Evolutionary conservation across 2,888 invertebrate genomes (phyloP).

Genomic region (Lobophora halterata): DNA sequence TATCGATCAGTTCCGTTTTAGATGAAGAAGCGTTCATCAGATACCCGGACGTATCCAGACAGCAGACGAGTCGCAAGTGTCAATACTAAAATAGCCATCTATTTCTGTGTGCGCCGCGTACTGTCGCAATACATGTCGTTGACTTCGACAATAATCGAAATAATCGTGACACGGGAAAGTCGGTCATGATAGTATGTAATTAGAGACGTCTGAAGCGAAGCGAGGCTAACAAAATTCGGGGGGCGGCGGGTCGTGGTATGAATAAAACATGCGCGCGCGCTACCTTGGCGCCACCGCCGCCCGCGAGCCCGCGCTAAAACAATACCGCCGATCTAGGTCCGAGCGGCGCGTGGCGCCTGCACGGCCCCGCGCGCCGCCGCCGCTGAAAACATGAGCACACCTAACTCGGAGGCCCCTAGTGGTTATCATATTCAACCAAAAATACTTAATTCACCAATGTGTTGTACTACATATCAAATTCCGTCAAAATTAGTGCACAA

Average conservation of each 20-base stretch:
- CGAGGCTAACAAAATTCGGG: constrained; percentile 68
- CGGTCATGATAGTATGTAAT: constrained; percentile 69
- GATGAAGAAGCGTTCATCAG: constrained; percentile 9
- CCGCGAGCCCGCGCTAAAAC: constrained; percentile 41
- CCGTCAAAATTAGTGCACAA: too few relatives aligned
- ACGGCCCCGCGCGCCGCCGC: constrained; percentile 26
- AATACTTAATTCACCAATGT: too few relatives aligned
- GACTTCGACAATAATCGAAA: constrained; percentile 54
- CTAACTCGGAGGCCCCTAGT: too few relatives aligned
- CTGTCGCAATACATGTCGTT: constrained; percentile 46
- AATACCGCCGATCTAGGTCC: constrained; percentile 60
- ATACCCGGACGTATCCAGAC: constrained; percentile 26
- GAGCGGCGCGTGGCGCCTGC: constrained; percentile 33
- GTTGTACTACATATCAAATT: too few relatives aligned
- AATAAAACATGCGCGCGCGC: constrained; percentile 63
- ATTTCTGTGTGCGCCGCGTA: constrained; percentile 37
- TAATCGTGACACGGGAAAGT: constrained; percentile 63
- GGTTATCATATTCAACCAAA: constrained; percentile 18
- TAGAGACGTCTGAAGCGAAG: constrained; percentile 57
- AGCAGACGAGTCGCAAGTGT: constrained; percentile 27
- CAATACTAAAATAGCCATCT: constrained; percentile 30
- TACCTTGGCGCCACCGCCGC: constrained; percentile 46
- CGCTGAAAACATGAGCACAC: constrained; percentile 43
- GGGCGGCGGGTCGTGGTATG: constrained; percentile 71
- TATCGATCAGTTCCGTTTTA: too few relatives aligned